These are phyloP conservation scores for Dichetophora obliterata DNA, from an alignment of 2,888 invertebrate species.

Conservation along the genomic window DNA sequence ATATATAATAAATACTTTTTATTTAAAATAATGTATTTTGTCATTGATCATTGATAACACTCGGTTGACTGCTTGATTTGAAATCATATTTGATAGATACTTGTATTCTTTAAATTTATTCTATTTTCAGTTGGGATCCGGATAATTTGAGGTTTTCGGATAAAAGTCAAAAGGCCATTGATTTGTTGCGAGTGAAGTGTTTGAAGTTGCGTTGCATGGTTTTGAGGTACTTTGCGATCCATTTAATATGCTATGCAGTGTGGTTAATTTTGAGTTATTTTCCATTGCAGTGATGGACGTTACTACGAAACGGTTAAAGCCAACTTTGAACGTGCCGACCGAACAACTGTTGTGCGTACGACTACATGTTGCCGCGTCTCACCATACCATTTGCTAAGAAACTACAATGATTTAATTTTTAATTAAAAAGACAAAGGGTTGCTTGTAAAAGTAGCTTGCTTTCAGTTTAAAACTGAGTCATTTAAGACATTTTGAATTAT, in stretches of 20 bases:
- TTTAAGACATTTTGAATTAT: not conserved
- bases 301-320: constrained; percentile 99
- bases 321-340: constrained; percentile 98
- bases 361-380: constrained; percentile 96
- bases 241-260: not conserved
- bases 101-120: constrained; percentile 1
- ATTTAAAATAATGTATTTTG: too few relatives aligned
- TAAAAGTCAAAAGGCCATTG: constrained; percentile 99
- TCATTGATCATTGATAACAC: too few relatives aligned
- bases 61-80: too few relatives aligned
- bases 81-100: not conserved
- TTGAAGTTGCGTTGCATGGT: constrained; percentile 92
- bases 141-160: constrained; percentile 98
- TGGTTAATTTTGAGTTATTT: not conserved
- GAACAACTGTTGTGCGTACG: constrained; percentile 95
- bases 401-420: constrained; percentile 96
- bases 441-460: not conserved
- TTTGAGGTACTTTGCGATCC: constrained; percentile 77
- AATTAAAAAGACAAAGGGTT: constrained; percentile 74
- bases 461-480: not conserved
- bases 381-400: constrained; percentile 90
- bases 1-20: too few relatives aligned
- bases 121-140: constrained; percentile 86
- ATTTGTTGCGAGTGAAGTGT: constrained; percentile 95
- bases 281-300: constrained; percentile 87